Base-by-base conservation (phyloP, 2,113 vertebrate species). In the Zapornia atra region DNA sequence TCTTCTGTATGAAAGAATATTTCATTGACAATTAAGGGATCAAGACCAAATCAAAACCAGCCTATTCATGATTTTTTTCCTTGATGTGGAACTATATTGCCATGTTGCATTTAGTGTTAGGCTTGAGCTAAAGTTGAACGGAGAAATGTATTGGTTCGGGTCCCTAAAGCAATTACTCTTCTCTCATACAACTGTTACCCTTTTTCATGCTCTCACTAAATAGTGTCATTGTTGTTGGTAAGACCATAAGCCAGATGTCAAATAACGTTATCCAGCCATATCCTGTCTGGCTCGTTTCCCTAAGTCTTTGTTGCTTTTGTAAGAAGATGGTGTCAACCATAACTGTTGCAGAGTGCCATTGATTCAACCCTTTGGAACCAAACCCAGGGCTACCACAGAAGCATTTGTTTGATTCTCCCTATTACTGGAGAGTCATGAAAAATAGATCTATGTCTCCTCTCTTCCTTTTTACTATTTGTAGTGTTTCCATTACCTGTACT, bases 401-500 rank as follows among this genome's bases (percentile, higher is more conserved):
- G 19, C 54, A 44, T 86, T 90, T 76, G 19, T n/a, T 92, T 93
- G 54, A 73, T 65, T 85, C 63, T 91, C 20, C 21, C 25, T 80
- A 5, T 80, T 76, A 57, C 36, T 82, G 54, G 29, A 72, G 22
- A 92, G 34, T 46, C 40, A 66, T 80, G 63, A 94, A 84, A 94
- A 92, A 93, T 70, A 76, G 78, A 94, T 91, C 86, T 6, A 2
- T 66, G 40, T 59, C 44, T 36, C 40, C 46, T 79, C 66, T 78
- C 57, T 89, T 79, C 48, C 44, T 81, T 66, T 51, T 81, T 63
- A 60, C 38, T 61, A 11, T 85, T 91, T 90, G 70, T 54, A 80
- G 53, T 61, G 17, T 91, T 96, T 91, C 66, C 85, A 76, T 92
- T 88, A 73, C 69, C 65, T 88, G 40, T 70, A 72, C 66, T 80